Percentiles rank a stretch among this genome's conserved stretches.
Evolutionary conservation across 2,888 invertebrate species (phyloP).

Genomic region (Xestia c-nigrum): DNA sequence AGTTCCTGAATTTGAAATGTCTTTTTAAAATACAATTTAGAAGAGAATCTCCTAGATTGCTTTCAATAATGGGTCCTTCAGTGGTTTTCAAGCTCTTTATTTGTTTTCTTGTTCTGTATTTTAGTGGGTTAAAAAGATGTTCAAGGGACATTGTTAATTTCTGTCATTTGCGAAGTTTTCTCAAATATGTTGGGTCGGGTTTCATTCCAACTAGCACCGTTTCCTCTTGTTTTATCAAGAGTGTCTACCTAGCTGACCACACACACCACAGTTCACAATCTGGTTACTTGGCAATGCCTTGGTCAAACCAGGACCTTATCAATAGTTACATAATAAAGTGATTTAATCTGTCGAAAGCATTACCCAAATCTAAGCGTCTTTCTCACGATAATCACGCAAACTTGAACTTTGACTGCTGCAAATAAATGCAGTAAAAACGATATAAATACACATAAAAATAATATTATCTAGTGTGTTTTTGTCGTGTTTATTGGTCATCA

Average conservation of each 20-base stretch:
- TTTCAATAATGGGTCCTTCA: not conserved
- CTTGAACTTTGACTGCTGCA: not conserved
- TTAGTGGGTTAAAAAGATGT: not conserved
- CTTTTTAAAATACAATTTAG: not conserved
- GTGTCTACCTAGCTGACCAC: not conserved
- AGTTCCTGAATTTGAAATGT: not conserved
- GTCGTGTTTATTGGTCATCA: not conserved
- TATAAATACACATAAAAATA: not conserved
- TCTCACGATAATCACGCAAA: not conserved
- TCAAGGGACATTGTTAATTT: not conserved
- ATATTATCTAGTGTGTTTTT: not conserved
- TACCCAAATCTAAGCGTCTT: conserved; percentile 13
- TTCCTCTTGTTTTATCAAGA: not conserved
- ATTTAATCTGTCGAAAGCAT: conserved; percentile 8
- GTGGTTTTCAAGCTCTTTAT: not conserved
- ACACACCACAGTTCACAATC: not conserved
- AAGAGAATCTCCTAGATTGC: not conserved
- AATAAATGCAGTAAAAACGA: not conserved
- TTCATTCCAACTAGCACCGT: not conserved
- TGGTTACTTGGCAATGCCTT: not conserved
- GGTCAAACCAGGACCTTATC: not conserved
- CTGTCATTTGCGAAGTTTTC: not conserved
- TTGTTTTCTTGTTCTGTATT: not conserved
- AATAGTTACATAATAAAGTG: not conserved
- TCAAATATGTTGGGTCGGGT: not conserved